A percentile compares a stretch with the other conserved stretches of the same genome.
Evolutionary conservation across 2,888 invertebrate species (phyloP).

Genomic region (Drosophila yooni): DNA sequence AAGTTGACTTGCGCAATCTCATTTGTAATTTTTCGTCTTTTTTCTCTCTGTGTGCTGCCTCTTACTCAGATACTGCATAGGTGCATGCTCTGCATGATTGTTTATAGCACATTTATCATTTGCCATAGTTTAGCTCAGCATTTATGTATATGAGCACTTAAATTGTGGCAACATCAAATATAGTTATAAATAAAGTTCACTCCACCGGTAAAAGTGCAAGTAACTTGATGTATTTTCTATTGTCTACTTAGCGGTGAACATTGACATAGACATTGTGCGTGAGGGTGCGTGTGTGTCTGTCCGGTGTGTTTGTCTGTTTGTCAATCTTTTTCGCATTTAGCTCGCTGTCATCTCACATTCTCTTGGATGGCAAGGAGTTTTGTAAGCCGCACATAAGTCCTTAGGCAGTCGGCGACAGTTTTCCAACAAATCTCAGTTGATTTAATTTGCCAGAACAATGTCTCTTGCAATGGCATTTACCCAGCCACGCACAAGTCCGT

Average conservation of each 20-base stretch:
- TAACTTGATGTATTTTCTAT: constrained; percentile 1
- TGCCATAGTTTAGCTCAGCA: constrained; percentile 7
- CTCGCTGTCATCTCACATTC: neutral
- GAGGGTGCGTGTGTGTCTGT: neutral
- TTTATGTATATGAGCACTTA: neutral
- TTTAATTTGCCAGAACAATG: constrained; percentile 71
- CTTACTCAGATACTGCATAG: neutral
- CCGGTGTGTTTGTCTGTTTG: neutral
- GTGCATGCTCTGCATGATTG: neutral
- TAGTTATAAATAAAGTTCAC: constrained; percentile 26
- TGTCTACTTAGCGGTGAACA: constrained; percentile 8
- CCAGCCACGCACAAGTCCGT: constrained; percentile 34
- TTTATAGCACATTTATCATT: neutral
- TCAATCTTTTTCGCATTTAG: neutral
- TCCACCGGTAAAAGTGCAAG: constrained; percentile 10
- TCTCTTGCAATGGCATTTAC: constrained; percentile 49
- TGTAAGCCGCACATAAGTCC: constrained; percentile 33
- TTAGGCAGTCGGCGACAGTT: constrained; percentile 44
- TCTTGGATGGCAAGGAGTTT: neutral
- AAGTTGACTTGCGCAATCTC: neutral
- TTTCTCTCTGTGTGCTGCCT: neutral
- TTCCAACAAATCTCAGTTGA: constrained; percentile 65
- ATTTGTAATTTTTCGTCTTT: neutral
- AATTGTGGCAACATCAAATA: neutral
- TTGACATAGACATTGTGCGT: neutral